Percentiles rank a stretch among this genome's conserved stretches.
These are phyloP conservation scores for Harpalus rubripes DNA, from an alignment of 2,888 invertebrate species.

Conservation along the genomic window DNA sequence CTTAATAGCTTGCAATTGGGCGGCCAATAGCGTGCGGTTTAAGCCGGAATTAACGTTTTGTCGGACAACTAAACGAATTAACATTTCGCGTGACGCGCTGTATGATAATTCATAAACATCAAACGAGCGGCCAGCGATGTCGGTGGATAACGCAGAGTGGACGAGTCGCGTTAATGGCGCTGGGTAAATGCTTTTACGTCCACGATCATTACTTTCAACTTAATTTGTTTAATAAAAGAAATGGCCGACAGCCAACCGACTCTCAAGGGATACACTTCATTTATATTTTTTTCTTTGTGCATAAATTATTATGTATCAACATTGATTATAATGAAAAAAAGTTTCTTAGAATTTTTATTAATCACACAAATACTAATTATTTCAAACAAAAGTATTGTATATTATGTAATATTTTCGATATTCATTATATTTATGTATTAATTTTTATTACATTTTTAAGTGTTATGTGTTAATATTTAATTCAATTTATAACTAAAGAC, in stretches of 20 bases:
- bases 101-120: conserved; percentile 64
- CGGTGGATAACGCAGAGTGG: conserved; percentile 28
- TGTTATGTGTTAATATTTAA: too few species aligned
- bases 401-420: too few species aligned
- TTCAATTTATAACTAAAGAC: too few species aligned
- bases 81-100: conserved; percentile 65
- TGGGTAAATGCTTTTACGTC: conserved; percentile 32
- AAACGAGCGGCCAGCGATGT: conserved; percentile 53
- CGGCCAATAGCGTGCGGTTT: conserved; percentile 74
- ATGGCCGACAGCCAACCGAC: conserved; percentile 47
- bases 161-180: conserved; percentile 27
- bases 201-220: conserved; percentile 59
- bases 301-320: background rate
- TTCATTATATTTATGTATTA: too few species aligned
- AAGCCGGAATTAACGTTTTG: conserved; percentile 67
- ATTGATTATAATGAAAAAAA: background rate
- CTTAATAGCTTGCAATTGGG: conserved; percentile 73
- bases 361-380: background rate
- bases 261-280: conserved; percentile 6
- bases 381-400: background rate
- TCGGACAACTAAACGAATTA: conserved; percentile 67
- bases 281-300: conserved; percentile 32
- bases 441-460: too few species aligned
- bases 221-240: conserved; percentile 66
- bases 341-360: background rate